Base-by-base conservation (phyloP, 2,797 vertebrate genomes). In the Bryconaethiops microstoma region DNA sequence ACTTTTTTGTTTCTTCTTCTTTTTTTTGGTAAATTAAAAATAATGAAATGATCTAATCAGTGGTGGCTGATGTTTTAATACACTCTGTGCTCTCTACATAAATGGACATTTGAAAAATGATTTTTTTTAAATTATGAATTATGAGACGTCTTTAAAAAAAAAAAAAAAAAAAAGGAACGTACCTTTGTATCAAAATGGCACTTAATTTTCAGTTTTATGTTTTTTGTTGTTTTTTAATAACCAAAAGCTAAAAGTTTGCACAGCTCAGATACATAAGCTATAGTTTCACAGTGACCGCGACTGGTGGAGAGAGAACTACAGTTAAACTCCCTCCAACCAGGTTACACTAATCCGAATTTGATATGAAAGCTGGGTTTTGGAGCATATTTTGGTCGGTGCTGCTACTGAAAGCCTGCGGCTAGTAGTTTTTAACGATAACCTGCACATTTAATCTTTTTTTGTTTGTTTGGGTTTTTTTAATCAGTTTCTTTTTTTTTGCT, bases 271-370 rank as follows among this genome's bases (percentile, higher is more conserved):
- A 7, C 9, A 40, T 13, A 64, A 16, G 59, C 67, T 64, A 25
- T 52, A 3, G 50, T 59, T 71, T 81, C 79, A 81, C 79, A 81
- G 79, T 81, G 79, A 81, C 67, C 62, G 2, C 13, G 42, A 40
- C n/a, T 42, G 40, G n/a, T 5, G n/a, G 23, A 52, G 55, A 21
- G 67, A 23, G 54, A 9, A 29, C 17, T 14, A 29, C 59, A 19
- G 6, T 16, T 17, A 0, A 1, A 21, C 39, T 5, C 76, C 29
- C 55, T 14, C 40, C 29, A 48, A 9, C 17, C 12, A 14, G 7
- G 0, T 57, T 10, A 48, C 7, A 0, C 12, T 8, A 5, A 23
- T 55, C 35, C 6, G 39, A n/a, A 29, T 77, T 57, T 29, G 35
- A 67, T 67, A n/a, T 67, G 64, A 42, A 65, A 42, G 14, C 14